These are phyloP conservation scores for Crotophaga sulcirostris DNA, from an alignment of 2,113 vertebrate species.

Conservation along the genomic window DNA sequence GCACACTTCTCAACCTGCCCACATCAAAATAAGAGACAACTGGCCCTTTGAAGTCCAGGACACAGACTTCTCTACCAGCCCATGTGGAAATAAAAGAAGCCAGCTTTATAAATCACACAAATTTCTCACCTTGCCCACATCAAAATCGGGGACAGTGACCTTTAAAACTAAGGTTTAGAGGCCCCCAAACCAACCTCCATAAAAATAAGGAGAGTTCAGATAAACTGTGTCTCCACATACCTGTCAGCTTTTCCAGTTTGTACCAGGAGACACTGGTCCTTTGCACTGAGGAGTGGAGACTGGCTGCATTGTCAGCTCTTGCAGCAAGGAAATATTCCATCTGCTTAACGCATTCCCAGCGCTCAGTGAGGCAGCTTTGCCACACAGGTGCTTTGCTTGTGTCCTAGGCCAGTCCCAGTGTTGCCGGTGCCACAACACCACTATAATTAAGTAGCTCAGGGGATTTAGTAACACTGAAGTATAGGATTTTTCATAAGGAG, in stretches of 20 bases:
- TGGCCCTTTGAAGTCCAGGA: slow-evolving; percentile 81
- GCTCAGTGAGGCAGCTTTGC: not conserved
- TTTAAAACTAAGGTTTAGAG: slow-evolving; percentile 35
- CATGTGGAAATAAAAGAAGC: slow-evolving; percentile 59
- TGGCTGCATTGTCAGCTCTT: not conserved
- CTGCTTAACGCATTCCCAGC: not conserved
- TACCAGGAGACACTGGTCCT: not conserved
- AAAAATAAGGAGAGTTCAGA: slow-evolving; percentile 28
- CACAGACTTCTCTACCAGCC: slow-evolving; percentile 71
- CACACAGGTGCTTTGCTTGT: not conserved
- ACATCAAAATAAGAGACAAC: slow-evolving; percentile 83
- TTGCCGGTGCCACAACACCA: not conserved
- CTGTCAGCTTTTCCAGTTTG: not conserved
- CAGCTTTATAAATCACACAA: slow-evolving; percentile 54
- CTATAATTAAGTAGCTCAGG: not conserved
- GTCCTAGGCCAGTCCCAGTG: not conserved
- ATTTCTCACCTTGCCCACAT: slow-evolving; percentile 49
- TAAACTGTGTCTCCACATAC: not conserved
- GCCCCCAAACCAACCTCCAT: not conserved
- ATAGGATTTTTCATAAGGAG: not conserved
- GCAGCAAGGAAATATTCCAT: not conserved
- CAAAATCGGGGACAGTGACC: slow-evolving; percentile 41
- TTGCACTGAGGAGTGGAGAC: not conserved
- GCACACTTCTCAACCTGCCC: slow-evolving; percentile 80
- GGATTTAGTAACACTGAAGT: not conserved